phyloP scores from a whole-genome alignment of 2,888 invertebrate genomes.

The Gari tellinella region DNA sequence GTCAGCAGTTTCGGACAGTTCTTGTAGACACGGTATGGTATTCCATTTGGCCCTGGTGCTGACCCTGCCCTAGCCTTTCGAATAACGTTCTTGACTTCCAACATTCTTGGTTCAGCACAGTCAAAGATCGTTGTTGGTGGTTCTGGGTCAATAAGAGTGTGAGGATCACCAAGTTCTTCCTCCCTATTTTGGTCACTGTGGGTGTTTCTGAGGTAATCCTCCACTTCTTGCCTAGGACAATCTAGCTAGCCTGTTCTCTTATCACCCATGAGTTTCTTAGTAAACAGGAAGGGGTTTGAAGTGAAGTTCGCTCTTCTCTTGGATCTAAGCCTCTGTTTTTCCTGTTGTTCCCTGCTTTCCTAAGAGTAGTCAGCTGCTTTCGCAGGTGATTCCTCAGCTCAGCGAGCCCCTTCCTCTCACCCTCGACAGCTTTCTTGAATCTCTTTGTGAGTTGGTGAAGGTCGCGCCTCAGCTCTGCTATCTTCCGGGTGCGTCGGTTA shows the following conservation, averaged over 20 bases:
- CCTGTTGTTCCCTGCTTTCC: slow-evolving; percentile 9
- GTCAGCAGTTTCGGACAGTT: too few species aligned
- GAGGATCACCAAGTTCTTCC: slow-evolving; percentile 21
- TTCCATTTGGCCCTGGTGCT: slow-evolving; percentile 5
- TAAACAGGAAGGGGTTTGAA: slow-evolving; percentile 28
- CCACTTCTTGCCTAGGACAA: slow-evolving; percentile 25
- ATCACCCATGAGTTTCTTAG: slow-evolving; percentile 21
- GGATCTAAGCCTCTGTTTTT: slow-evolving; percentile 6
- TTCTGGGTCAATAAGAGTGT: slow-evolving; percentile 14
- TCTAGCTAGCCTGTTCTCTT: slow-evolving; percentile 24
- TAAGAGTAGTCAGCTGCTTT: neutral
- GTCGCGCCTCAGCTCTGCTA: too few species aligned
- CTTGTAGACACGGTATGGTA: too few species aligned
- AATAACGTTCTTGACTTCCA: slow-evolving; percentile 16
- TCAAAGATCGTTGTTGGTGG: slow-evolving; percentile 11
- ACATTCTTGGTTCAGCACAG: slow-evolving; percentile 18
- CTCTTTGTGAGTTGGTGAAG: too few species aligned
- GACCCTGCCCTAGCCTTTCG: slow-evolving; percentile 28
- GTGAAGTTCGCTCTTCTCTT: slow-evolving; percentile 13
- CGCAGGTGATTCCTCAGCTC: slow-evolving; percentile 4
- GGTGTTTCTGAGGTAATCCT: slow-evolving; percentile 17
- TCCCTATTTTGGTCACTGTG: slow-evolving; percentile 20
- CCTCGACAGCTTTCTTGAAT: neutral
- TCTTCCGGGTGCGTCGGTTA: too few species aligned
- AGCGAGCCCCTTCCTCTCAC: neutral